These are phyloP conservation scores for Raja brachyura DNA, from an alignment of 2,113 vertebrate genomes.

Conservation along the genomic window DNA sequence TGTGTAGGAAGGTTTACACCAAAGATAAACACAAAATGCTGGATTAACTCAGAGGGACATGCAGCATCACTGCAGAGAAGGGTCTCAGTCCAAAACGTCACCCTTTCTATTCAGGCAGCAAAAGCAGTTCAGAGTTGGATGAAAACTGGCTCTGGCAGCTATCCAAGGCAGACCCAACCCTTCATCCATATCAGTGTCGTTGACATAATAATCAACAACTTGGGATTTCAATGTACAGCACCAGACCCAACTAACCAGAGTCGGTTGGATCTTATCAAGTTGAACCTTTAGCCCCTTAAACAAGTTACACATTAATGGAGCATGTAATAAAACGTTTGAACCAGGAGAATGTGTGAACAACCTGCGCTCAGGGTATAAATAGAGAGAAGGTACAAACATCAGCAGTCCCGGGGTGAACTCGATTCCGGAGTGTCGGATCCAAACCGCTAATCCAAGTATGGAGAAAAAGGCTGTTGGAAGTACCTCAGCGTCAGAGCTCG, in stretches of 20 bases:
- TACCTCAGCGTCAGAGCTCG: neutral
- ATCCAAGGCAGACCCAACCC: neutral
- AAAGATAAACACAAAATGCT: no score
- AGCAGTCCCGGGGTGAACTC: neutral
- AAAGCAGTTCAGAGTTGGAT: neutral
- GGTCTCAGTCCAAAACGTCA: neutral
- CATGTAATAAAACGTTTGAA: neutral
- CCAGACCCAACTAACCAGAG: neutral
- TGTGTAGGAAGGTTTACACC: no score
- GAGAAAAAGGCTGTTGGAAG: neutral
- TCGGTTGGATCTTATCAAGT: neutral
- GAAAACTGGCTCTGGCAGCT: neutral
- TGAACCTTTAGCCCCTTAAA: neutral
- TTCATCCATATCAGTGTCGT: neutral
- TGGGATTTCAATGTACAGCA: neutral
- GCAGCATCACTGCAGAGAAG: no score
- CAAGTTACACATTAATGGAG: slow-evolving; percentile 14
- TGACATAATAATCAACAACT: neutral
- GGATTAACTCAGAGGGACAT: no score
- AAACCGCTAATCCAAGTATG: neutral
- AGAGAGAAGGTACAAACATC: neutral
- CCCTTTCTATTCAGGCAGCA: neutral
- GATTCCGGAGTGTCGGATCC: neutral
- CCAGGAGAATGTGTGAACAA: neutral
- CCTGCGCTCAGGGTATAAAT: neutral